Percentiles rank a stretch among this genome's conserved stretches.
phyloP scores from a whole-genome alignment of 2,888 invertebrate genomes.

The Galeopsomyia nigrocyanea region DNA sequence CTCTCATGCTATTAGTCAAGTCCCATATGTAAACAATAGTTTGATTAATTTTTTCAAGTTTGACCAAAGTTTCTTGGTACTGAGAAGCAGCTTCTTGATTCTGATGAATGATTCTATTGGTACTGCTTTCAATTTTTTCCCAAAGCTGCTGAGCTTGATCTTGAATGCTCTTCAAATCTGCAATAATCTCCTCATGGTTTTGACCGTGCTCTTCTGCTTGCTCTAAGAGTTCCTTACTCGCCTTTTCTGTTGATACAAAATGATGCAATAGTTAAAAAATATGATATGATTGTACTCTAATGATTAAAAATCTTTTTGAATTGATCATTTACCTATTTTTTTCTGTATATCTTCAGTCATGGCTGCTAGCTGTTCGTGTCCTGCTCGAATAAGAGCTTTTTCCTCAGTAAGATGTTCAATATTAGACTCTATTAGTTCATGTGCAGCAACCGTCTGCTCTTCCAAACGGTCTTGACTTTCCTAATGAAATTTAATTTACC shows the following conservation, averaged over 20 bases:
- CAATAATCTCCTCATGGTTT: slow-evolving; percentile 72
- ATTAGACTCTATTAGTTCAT: slow-evolving; percentile 72
- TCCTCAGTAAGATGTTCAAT: slow-evolving; percentile 73
- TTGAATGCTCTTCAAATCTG: slow-evolving; percentile 72
- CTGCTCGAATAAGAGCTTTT: slow-evolving; percentile 73
- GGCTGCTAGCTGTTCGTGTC: slow-evolving; percentile 71
- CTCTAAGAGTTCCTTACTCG: slow-evolving; percentile 69
- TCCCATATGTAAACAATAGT: slow-evolving; percentile 68
- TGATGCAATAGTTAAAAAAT: slow-evolving; percentile 4
- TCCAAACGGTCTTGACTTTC: slow-evolving; percentile 70
- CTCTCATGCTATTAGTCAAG: slow-evolving; percentile 60
- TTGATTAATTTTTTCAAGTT: slow-evolving; percentile 71
- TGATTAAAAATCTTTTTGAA: background rate
- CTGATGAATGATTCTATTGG: slow-evolving; percentile 68
- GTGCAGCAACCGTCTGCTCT: slow-evolving; percentile 68
- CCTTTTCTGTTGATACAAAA: slow-evolving; percentile 65
- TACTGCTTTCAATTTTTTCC: slow-evolving; percentile 70
- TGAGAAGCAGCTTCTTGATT: slow-evolving; percentile 69
- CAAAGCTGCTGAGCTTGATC: slow-evolving; percentile 72
- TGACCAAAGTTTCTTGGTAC: slow-evolving; percentile 70
- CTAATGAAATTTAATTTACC: slow-evolving; percentile 49
- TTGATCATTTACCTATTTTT: slow-evolving; percentile 69
- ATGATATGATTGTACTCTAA: no score
- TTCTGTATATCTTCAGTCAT: slow-evolving; percentile 72
- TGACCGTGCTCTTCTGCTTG: slow-evolving; percentile 70